Base-by-base conservation (phyloP, 2,888 invertebrate species). In the Salticus scenicus region DNA sequence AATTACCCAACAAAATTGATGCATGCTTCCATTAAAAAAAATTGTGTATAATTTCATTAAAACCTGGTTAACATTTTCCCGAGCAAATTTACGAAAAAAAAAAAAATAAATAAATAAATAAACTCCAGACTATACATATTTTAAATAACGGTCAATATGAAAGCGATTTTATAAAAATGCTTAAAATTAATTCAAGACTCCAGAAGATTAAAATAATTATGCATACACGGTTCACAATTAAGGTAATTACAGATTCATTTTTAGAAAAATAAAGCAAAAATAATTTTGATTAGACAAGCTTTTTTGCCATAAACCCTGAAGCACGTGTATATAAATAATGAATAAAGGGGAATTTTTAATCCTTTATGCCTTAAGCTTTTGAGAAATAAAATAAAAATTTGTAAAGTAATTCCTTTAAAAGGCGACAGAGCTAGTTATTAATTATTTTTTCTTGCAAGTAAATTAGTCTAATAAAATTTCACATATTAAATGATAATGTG, bases 211-310 rank as follows among this genome's bases (percentile, higher is more conserved):
- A 57, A 57, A 57, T 57, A 57, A 57, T 57, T 57, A 57, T 57
- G 57, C 57, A 57, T 57, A 57, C 57, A 24, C 57, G 57, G 57
- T 12, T 57, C 57, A 57, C 57, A 57, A 57, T 57, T 57, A 57
- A 57, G 57, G 57, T 57, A 57, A 57, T 57, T 57, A 57, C 57
- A 57, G 57, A 57, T 57, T 20, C 57, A 57, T 57, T 57, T 37
- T 57, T 57, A 57, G 20, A 57, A 57, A 57, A 57, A 57, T 57
- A 24, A 57, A 57, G 24, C 24, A 57, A 57, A 57, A 57, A 57
- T 57, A 24, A 57, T 57, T 57, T 57, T 57, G 57, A 57, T 57
- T 57, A 57, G 57, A 57, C 57, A 20, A 20, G 5, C 24, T 57
- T 57, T 57, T 57, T 57, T 20, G 5, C 1, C 20, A 24, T 24